These are phyloP conservation scores for Calidris pygmaea DNA, from an alignment of 2,113 vertebrate species.

Conservation along the genomic window DNA sequence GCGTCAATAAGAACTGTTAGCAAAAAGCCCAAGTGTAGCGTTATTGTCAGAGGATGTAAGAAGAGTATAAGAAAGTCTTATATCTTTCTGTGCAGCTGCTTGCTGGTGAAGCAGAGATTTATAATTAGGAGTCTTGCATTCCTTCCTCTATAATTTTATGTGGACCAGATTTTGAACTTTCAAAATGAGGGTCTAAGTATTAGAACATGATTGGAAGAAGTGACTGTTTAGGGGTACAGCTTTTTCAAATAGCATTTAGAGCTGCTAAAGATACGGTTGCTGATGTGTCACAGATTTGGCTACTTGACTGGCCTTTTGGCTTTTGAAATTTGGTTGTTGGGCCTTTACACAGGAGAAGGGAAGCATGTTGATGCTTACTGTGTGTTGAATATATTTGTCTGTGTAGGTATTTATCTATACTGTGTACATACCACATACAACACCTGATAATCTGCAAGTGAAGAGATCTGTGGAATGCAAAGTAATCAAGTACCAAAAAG, in stretches of 20 bases:
- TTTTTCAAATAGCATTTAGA: not conserved
- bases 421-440: rapidly evolving
- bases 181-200: not conserved
- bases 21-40: rapidly evolving
- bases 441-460: not conserved
- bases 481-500: not conserved
- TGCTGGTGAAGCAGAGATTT: not conserved
- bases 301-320: not conserved
- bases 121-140: not conserved
- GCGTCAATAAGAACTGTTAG: not conserved
- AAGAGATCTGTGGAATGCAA: not conserved
- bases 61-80: not conserved
- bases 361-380: not conserved
- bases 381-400: not conserved
- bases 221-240: not conserved
- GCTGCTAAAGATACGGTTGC: not conserved
- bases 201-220: not conserved
- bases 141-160: not conserved
- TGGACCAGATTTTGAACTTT: not conserved
- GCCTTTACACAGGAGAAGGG: not conserved
- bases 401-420: not conserved
- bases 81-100: not conserved
- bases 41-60: not conserved
- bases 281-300: not conserved
- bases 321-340: not conserved